Percentiles rank a stretch among this genome's conserved stretches.
Conservation (phyloP, 2,113 vertebrate species). For the Epinephelus lanceolatus region DNA sequence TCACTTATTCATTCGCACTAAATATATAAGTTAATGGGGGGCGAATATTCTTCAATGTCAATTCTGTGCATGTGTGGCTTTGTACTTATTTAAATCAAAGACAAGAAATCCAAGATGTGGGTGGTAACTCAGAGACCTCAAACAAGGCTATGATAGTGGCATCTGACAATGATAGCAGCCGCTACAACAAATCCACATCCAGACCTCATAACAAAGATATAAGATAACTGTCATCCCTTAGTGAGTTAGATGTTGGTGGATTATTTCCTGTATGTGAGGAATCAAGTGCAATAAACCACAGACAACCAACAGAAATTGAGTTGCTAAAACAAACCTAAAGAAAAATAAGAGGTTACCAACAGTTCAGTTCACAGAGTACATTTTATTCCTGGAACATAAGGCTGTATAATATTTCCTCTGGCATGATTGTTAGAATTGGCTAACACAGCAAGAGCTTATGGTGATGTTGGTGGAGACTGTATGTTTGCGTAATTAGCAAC, state of each 20-base stretch:
- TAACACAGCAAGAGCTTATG: not conserved
- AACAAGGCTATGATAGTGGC: not conserved
- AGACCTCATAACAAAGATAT: slow-evolving; percentile 1
- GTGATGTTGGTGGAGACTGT: not conserved
- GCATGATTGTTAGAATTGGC: not conserved
- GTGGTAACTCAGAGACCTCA: not conserved
- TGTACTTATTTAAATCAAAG: not conserved
- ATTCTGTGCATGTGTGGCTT: too few relatives aligned
- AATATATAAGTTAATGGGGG: too few relatives aligned
- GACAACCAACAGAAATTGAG: not conserved
- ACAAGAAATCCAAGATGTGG: not conserved
- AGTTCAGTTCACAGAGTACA: not conserved
- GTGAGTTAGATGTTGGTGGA: slow-evolving; percentile 2
- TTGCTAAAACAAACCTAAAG: not conserved
- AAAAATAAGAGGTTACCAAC: not conserved
- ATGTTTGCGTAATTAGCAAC: slow-evolving; percentile 14
- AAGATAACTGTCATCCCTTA: not conserved
- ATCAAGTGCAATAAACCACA: not conserved
- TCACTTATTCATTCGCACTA: too few relatives aligned
- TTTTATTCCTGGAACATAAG: not conserved
- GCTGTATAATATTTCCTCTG: not conserved
- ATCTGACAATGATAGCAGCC: not conserved
- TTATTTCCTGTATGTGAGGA: not conserved
- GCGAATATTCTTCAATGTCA: too few relatives aligned
- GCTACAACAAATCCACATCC: not conserved